Base-by-base conservation (phyloP, 2,797 vertebrate species). In the Acanthurus lineatus region DNA sequence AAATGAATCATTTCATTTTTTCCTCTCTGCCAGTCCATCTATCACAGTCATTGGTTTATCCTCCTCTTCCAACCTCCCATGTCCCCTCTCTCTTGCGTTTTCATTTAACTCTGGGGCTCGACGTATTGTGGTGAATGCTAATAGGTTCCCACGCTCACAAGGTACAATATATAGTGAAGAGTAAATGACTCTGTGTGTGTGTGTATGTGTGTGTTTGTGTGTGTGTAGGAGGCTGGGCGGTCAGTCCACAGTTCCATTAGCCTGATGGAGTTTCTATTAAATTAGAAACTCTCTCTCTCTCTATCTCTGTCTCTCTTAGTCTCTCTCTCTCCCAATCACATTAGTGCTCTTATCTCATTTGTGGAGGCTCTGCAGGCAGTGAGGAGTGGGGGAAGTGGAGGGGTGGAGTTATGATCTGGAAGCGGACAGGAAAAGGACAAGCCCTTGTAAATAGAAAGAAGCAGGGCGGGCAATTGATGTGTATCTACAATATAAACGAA, bases 331-430 rank as follows among this genome's bases (percentile, higher is more conserved):
- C 84, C 80, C 88, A 96, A 96, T 96, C 93, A 95, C 93, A 95
- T 96, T 95, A 95, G 91, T 89, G 91, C 86, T 91, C 90, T 95
- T 94, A 95, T 95, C 93, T 95, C 90, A 94, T 95, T 95, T 94
- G 90, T 79, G 73, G 92, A 92, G 85, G 81, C 84, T 88, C 82
- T 89, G 84, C 83, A 81, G 89, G 83, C 84, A 71, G 85, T 10
- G 77, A 66, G 22, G 62, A 72, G 63, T 9, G 73, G 75, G 62
- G 63, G 76, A 11, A 2, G 51, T 0, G 67, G 61, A 44, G 76
- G 74, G 88, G 87, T 56, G 89, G 90, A 90, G 86, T 87, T 91
- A 91, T 85, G 89, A 88, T 93, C 81, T 84, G 64, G 81, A 85
- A 91, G 83, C 73, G 66, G 77, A 89, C 87, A 89, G 83, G 84